Evolutionary conservation across 64 coral and sea anemone genomes (phyloP).

Genomic region (Stylophora pistillata): DNA sequence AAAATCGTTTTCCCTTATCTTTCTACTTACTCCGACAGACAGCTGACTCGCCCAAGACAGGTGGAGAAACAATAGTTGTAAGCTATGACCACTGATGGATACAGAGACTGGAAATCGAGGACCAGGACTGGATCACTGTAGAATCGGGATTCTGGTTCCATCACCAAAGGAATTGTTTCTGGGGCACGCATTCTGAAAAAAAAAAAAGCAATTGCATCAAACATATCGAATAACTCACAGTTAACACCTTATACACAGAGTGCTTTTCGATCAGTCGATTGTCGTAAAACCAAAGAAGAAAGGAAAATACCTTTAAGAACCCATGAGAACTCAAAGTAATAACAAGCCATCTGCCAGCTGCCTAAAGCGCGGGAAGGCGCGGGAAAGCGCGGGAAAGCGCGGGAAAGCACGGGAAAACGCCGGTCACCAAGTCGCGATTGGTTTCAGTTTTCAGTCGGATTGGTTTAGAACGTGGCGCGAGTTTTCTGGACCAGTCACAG

Average conservation of each 20-base stretch:
- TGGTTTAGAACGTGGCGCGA: no score
- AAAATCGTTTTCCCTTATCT: background rate
- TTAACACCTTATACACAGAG: background rate
- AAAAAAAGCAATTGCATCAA: background rate
- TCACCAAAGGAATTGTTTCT: slow-evolving; percentile 83
- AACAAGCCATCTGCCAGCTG: no score
- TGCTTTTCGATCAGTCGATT: no score
- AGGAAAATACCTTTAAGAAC: no score
- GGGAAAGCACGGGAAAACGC: no score
- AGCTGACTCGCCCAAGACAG: slow-evolving; percentile 85
- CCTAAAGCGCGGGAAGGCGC: no score
- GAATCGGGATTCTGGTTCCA: slow-evolving; percentile 99
- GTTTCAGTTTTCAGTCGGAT: no score
- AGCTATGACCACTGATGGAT: slow-evolving; percentile 91
- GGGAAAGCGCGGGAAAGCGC: no score
- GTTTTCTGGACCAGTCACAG: no score
- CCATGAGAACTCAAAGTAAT: no score
- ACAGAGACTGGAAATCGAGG: slow-evolving; percentile 97
- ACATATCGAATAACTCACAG: background rate
- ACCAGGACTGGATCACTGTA: slow-evolving; percentile 93
- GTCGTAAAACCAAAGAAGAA: no score
- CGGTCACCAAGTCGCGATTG: no score
- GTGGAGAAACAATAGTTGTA: slow-evolving; percentile 99
- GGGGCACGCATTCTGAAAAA: slow-evolving; percentile 84
- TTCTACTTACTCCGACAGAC: slow-evolving; percentile 73